Conservation (phyloP, 1,140 invertebrate species). For the Batillaria attramentaria region DNA sequence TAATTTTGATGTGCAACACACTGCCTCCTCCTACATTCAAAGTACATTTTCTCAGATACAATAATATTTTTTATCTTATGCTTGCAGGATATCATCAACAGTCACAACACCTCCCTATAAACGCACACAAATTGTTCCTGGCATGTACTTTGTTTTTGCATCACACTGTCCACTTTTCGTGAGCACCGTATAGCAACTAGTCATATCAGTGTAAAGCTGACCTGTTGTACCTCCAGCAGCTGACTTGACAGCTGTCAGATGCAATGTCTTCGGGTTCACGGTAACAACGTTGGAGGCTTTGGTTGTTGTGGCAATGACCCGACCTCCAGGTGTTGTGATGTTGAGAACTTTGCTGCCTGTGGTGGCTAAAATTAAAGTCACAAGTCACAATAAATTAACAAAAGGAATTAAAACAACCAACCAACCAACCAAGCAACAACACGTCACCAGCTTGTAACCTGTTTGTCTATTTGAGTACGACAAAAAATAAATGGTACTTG, state of each 20-base stretch:
- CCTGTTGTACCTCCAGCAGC: constrained; percentile 54
- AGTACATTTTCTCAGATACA: too few relatives aligned
- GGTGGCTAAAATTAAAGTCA: constrained; percentile 19
- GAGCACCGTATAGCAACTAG: constrained; percentile 1
- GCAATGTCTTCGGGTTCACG: constrained; percentile 70
- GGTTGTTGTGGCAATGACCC: constrained; percentile 64
- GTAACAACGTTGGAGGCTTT: constrained; percentile 65
- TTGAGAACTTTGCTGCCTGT: constrained; percentile 65
- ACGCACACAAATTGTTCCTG: too few relatives aligned
- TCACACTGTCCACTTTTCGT: too few relatives aligned
- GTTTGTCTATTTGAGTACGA: neutral
- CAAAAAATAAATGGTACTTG: neutral
- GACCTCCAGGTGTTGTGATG: constrained; percentile 66
- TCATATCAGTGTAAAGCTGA: constrained; percentile 24
- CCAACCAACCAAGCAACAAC: neutral
- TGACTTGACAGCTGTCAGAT: constrained; percentile 69
- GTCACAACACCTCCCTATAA: too few relatives aligned
- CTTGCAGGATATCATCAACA: too few relatives aligned
- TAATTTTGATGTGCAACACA: too few relatives aligned
- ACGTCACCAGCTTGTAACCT: too few relatives aligned
- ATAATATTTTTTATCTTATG: too few relatives aligned
- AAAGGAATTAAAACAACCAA: neutral
- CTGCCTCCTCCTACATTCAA: too few relatives aligned
- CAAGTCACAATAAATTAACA: neutral
- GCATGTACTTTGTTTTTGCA: too few relatives aligned